Conservation (phyloP, 2,113 vertebrate species). For the Oophaga pumilio region DNA sequence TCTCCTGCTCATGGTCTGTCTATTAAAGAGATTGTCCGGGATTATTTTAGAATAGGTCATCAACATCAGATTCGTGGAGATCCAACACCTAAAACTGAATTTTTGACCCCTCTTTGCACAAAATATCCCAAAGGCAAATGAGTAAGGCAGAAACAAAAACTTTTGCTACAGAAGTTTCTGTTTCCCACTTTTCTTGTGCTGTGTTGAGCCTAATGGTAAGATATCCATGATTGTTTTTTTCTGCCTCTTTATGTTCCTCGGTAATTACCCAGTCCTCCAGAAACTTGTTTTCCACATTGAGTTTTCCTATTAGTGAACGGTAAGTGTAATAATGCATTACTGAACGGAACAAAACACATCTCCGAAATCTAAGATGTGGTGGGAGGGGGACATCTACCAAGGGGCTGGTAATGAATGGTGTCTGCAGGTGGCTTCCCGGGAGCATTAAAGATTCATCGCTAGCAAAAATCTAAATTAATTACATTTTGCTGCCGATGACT, state of each 20-base stretch:
- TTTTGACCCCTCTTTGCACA: too few relatives aligned
- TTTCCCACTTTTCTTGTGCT: too few relatives aligned
- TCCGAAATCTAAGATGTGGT: neutral
- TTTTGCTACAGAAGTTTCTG: too few relatives aligned
- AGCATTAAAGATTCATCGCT: slow-evolving; percentile 28
- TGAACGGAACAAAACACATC: neutral
- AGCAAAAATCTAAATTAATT: slow-evolving; percentile 39
- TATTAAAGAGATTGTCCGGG: too few relatives aligned
- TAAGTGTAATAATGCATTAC: neutral
- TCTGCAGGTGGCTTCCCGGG: slow-evolving; percentile 28
- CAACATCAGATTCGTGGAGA: too few relatives aligned
- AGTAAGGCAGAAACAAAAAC: too few relatives aligned
- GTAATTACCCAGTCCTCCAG: neutral
- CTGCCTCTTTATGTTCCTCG: neutral
- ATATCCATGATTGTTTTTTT: neutral
- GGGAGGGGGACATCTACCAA: neutral
- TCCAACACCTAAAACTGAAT: too few relatives aligned
- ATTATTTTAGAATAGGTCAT: too few relatives aligned
- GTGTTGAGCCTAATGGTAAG: too few relatives aligned
- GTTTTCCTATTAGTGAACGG: neutral
- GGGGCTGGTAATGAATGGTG: neutral
- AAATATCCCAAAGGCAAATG: too few relatives aligned
- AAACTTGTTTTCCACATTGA: neutral
- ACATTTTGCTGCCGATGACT: slow-evolving; percentile 26
- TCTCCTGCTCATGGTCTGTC: too few relatives aligned